These are phyloP conservation scores for Chaetura pelagica DNA, from an alignment of 2,113 vertebrate genomes.

Conservation along the genomic window DNA sequence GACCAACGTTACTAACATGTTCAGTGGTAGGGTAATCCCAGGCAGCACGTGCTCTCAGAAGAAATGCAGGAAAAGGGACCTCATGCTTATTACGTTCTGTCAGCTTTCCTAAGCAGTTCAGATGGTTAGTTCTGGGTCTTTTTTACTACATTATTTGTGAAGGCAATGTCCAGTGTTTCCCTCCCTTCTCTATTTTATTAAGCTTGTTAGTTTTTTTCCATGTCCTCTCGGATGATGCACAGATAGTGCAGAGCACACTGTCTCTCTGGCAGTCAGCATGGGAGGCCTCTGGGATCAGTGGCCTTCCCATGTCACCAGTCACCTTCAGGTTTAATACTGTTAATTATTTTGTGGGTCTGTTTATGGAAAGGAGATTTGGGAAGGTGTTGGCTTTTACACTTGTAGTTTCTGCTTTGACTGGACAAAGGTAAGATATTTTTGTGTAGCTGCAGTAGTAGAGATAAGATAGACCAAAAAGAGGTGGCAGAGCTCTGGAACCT, in stretches of 20 bases:
- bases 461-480: not conserved
- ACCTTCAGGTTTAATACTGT: not conserved
- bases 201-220: fast-evolving
- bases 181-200: not conserved
- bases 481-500: not conserved
- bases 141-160: not conserved
- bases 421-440: not conserved
- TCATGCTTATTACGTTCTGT: not conserved
- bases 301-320: fast-evolving
- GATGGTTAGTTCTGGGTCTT: not conserved
- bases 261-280: not conserved
- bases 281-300: not conserved
- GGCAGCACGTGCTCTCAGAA: not conserved
- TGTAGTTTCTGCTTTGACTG: not conserved
- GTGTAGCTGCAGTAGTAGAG: not conserved
- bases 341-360: not conserved
- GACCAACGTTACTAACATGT: not conserved
- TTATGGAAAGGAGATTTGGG: not conserved
- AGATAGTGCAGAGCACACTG: not conserved
- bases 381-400: not conserved
- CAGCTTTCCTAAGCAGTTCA: not conserved
- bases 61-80: not conserved
- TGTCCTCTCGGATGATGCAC: not conserved
- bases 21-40: not conserved
- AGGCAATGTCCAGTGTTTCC: not conserved